Evolutionary conservation across 2,888 invertebrate species (phyloP), one percentile per base, ranked within the genome.

Genomic region (Octonoba sinensis): DNA sequence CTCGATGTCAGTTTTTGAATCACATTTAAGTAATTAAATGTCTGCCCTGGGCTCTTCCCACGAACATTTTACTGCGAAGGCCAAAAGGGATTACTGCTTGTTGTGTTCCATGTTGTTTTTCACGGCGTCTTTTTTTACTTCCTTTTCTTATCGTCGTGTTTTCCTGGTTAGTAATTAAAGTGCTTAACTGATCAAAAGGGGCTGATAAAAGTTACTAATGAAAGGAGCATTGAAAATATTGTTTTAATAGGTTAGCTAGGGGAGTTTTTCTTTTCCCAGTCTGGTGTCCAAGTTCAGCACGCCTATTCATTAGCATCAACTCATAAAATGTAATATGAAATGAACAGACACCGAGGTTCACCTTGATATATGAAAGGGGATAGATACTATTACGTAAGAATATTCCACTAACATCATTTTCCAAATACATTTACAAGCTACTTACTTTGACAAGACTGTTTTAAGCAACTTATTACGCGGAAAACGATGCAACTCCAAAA

Each of bases 1-100:
- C 49, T 75, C 74, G 67, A 75, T 75, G 74, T 49, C 74, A 67
- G 59, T 66, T 66, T 75, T 66, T 59, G 66, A 75, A 57, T 75
- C 54, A 66, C 66, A 49, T 66, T 59, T 27, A 56, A 49, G 66
- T 59, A 66, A 66, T 66, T 66, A 75, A 65, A 75, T 66, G 22
- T 24, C 27, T 27, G 18, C 57, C 20, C 13, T 57, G n/a, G 54
- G 56, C 44, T 57, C 56, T 74, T 75, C 66, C 66, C 44, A 57
- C 24, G 74, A 75, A 49, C 15, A 49, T 57, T 66, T 49, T 59
- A 57, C 24, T 51, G 49, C 36, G 49, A 75, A 75, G 74, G 66
- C 46, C 66, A 49, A 36, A 20, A 16, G 16, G 57, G 66, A 67
- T 75, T 75, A 47, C 15, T 15, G 20, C 18, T 59, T 20, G 16